A percentile compares a stretch with the other conserved stretches of the same genome.
Evolutionary conservation across 2,797 vertebrate species (phyloP).

Genomic region (Scyliorhinus canicula): DNA sequence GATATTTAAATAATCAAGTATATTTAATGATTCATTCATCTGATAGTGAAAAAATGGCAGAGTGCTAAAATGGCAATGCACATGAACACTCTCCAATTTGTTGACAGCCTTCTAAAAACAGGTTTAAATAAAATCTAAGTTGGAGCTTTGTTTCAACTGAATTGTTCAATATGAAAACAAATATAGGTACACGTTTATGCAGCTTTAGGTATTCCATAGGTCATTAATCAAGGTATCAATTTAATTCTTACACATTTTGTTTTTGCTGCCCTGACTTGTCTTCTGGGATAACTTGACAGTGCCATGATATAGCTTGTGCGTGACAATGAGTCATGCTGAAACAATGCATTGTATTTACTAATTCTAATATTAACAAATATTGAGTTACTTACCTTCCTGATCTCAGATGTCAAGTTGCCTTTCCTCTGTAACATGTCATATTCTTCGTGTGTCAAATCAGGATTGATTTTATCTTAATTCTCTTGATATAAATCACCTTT

Average conservation of each 20-base stretch:
- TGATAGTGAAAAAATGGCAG: too few relatives aligned
- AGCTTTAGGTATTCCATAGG: not conserved
- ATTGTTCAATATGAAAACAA: not conserved
- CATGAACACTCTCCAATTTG: not conserved
- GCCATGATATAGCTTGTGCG: not conserved
- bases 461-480: not conserved
- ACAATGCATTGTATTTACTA: not conserved
- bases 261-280: not conserved
- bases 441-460: not conserved
- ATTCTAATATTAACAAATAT: not conserved
- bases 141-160: not conserved
- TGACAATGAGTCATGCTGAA: not conserved
- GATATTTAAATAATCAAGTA: not conserved
- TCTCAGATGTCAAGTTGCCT: not conserved
- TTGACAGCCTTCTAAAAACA: too few relatives aligned
- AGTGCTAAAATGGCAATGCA: not conserved
- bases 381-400: not conserved
- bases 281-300: not conserved
- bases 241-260: not conserved
- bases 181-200: not conserved
- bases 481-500: not conserved
- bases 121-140: not conserved
- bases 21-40: not conserved
- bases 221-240: not conserved
- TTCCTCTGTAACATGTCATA: not conserved